phyloP scores from a whole-genome alignment of 1,140 invertebrate species.

The Metopolophium dirhodum region DNA sequence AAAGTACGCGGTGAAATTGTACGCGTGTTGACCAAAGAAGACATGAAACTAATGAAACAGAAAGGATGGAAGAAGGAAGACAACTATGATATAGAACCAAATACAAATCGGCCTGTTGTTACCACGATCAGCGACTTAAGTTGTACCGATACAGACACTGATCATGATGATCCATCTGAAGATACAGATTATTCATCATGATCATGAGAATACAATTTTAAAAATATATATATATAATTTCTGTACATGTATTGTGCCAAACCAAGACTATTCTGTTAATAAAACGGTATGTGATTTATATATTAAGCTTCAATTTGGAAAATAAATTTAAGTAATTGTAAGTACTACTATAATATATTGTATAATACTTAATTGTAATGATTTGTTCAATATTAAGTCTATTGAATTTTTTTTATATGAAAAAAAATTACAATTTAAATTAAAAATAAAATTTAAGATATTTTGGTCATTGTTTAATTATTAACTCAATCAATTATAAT shows the following conservation, averaged over 20 bases:
- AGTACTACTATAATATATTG: background rate
- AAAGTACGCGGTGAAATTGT: constrained; percentile 68
- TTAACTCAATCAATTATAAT: background rate
- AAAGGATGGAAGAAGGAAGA: constrained; percentile 62
- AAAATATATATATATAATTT: background rate
- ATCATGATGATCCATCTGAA: constrained; percentile 55
- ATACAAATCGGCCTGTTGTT: constrained; percentile 50
- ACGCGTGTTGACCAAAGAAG: constrained; percentile 79
- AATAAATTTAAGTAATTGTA: constrained; percentile 42
- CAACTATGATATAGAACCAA: constrained; percentile 21
- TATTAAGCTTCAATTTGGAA: constrained; percentile 39
- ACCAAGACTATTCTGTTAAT: constrained; percentile 55
- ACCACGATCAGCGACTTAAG: constrained; percentile 48
- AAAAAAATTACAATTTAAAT: background rate
- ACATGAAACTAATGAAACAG: constrained; percentile 81
- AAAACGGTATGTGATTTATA: constrained; percentile 52
- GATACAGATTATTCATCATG: constrained; percentile 51
- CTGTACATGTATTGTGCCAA: constrained; percentile 35
- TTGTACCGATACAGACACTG: constrained; percentile 51
- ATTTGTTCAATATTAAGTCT: background rate
- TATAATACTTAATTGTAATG: constrained; percentile 19
- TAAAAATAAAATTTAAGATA: background rate
- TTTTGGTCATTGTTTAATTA: background rate
- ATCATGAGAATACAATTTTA: background rate
- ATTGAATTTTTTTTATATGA: background rate